Evolutionary conservation across 2,113 vertebrate species (phyloP).

Genomic region (Probosciger aterrimus): DNA sequence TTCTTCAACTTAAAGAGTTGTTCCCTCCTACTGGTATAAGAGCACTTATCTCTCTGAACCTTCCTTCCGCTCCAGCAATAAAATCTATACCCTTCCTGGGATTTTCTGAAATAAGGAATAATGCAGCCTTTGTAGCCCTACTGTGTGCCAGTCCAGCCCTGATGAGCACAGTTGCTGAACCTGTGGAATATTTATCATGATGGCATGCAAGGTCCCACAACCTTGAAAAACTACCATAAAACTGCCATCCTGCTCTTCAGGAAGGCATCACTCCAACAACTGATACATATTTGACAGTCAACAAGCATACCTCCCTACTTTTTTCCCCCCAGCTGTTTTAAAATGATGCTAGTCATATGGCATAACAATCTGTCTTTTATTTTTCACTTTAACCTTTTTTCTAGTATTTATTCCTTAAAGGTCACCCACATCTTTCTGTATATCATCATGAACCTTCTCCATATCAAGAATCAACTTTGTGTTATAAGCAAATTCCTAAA

Average conservation of each 20-base stretch:
- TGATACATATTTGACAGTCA: neutral
- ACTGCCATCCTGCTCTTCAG: neutral
- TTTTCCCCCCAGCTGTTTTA: neutral
- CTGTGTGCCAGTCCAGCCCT: neutral
- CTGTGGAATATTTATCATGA: neutral
- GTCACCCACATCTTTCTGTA: neutral
- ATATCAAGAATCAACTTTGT: neutral
- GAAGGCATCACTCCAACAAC: neutral
- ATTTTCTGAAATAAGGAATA: neutral
- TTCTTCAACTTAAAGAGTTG: neutral
- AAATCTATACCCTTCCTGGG: neutral
- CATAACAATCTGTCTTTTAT: neutral
- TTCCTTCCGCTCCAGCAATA: neutral
- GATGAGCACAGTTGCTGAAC: neutral
- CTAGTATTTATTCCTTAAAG: neutral
- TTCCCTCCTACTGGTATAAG: neutral
- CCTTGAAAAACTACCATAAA: neutral
- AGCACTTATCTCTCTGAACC: neutral
- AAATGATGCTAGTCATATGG: neutral
- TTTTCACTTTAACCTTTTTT: neutral
- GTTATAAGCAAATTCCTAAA: neutral
- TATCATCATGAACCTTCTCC: neutral
- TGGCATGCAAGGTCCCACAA: neutral
- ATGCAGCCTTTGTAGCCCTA: neutral
- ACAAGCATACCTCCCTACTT: neutral